A percentile compares a stretch with the other conserved stretches of the same genome.
phyloP scores from a whole-genome alignment of 2,888 invertebrate genomes.

The Dicyrtomina minuta region DNA sequence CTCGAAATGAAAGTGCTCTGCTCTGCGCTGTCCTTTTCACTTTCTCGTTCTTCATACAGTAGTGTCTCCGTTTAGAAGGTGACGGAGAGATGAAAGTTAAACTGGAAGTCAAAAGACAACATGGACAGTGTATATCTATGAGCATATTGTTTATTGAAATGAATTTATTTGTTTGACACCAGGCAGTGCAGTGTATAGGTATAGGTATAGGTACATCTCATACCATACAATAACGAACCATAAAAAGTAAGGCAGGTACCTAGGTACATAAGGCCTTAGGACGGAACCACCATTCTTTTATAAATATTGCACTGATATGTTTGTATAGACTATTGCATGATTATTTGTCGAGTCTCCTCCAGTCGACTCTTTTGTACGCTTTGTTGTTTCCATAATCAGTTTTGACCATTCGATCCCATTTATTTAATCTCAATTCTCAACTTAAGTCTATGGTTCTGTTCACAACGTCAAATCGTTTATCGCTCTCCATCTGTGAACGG shows the following conservation, averaged over 20 bases:
- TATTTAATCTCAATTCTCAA: conserved; percentile 29
- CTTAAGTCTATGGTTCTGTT: conserved; percentile 32
- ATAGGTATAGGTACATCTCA: too few species aligned
- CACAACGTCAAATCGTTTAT: conserved; percentile 33
- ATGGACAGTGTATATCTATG: conserved; percentile 15
- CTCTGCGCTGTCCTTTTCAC: too few species aligned
- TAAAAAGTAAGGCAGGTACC: too few species aligned
- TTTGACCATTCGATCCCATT: conserved; percentile 34
- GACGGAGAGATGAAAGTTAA: too few species aligned
- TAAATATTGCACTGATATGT: too few species aligned
- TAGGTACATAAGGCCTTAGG: too few species aligned
- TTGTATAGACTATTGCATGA: too few species aligned
- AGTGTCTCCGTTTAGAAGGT: too few species aligned
- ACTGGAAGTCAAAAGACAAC: conserved; percentile 10
- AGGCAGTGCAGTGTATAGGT: background rate
- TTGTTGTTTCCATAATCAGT: conserved; percentile 26
- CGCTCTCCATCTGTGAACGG: conserved; percentile 1
- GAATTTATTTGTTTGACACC: conserved; percentile 31
- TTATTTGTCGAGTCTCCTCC: conserved; percentile 14
- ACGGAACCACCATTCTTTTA: too few species aligned
- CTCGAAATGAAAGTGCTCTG: background rate
- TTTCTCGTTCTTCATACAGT: too few species aligned
- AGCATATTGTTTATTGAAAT: conserved; percentile 17
- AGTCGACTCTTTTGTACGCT: conserved; percentile 14
- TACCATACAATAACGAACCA: too few species aligned